These are phyloP conservation scores for Dascyllus trimaculatus DNA, from an alignment of 2,113 vertebrate species.

Conservation along the genomic window DNA sequence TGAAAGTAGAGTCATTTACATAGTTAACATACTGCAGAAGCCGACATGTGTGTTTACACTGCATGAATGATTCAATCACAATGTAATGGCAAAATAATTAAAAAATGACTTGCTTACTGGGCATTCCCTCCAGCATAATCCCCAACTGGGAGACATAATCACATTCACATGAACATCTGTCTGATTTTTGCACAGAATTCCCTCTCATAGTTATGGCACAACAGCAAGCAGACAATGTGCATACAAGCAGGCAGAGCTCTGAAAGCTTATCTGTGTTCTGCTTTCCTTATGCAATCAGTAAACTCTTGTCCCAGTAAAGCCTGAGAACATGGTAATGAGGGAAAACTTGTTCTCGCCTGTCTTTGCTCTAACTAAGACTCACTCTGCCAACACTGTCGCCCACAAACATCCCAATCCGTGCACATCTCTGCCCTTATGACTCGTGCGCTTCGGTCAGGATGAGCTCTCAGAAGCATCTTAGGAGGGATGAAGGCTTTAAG, in stretches of 20 bases:
- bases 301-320: constrained; percentile 30
- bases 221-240: constrained; percentile 28
- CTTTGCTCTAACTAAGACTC: constrained; percentile 1
- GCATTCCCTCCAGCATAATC: constrained; percentile 29
- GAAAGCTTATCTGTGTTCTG: constrained; percentile 38
- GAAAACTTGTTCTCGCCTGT: constrained; percentile 20
- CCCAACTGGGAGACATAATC: constrained; percentile 38
- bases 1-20: constrained; percentile 22
- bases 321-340: constrained; percentile 46
- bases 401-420: constrained; percentile 45
- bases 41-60: neutral
- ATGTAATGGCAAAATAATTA: constrained; percentile 1
- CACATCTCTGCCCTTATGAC: constrained; percentile 43
- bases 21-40: constrained; percentile 1
- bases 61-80: neutral
- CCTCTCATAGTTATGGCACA: neutral
- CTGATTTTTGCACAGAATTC: constrained; percentile 8
- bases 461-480: constrained; percentile 60
- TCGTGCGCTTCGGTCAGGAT: constrained; percentile 12
- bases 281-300: constrained; percentile 59
- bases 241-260: constrained; percentile 6
- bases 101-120: neutral
- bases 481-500: constrained; percentile 62
- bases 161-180: constrained; percentile 55
- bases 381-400: constrained; percentile 17